Evolutionary conservation across 1,140 invertebrate genomes (phyloP), one percentile per base, ranked within the genome.

Genomic region (Helicoverpa zea): DNA sequence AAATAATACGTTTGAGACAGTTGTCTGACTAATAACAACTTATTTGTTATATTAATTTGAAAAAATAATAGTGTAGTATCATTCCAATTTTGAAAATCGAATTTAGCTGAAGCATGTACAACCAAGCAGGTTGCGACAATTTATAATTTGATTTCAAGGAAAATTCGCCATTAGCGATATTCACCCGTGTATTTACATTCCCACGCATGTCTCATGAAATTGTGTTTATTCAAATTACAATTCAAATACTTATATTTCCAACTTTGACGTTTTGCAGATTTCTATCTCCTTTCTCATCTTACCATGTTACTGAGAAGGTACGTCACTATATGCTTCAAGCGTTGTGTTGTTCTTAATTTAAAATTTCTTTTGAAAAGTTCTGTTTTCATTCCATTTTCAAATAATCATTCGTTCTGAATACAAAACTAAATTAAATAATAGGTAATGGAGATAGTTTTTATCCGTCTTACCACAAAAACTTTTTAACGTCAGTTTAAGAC

Each of bases 151-250:
- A 23, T 23, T 10, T 18, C 56, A 23, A 18, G 18, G 16, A 58
- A 2, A 11, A 2, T 18, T 58, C 56, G 56, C 16, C 7, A 35
- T 43, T 43, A 43, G 35, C 7, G 35, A 43, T 43, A 43, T 43
- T 43, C 35, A 43, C 4, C 4, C 35, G 35, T 43, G 35, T 43
- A 43, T 18, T 23, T 5, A 18, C 16, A 58, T 58, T 63, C 59
- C 29, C 59, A 29, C 59, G 59, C 59, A 63, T 14, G 23, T 70
- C 16, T 49, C 43, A 16, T 4, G 4, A 10, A n/a, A 29, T 66
- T 68, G 18, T 51, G 23, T 68, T 66, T 68, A n/a, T 70, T 14
- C 66, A n/a, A 51, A 70, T 70, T 70, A 70, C 66, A 47, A 70
- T 70, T 13, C 49, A 70, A 29, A 70, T 70, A 0, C 16, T n/a